A percentile compares a stretch with the other conserved stretches of the same genome.
Evolutionary conservation across 2,113 vertebrate species (phyloP).

Genomic region (Agapornis roseicollis): DNA sequence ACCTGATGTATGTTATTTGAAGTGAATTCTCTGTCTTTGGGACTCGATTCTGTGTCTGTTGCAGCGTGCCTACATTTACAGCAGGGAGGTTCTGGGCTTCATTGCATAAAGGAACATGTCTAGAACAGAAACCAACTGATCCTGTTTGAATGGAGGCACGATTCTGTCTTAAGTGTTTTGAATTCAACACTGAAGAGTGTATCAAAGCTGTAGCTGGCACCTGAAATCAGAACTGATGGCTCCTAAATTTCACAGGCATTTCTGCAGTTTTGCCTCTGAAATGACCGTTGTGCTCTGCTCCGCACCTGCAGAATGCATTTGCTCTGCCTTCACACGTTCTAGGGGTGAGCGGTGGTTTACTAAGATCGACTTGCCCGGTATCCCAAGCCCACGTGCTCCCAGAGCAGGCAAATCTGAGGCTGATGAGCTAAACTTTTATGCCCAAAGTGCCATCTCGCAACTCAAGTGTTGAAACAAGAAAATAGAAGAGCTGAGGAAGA

Average conservation of each 20-base stretch:
- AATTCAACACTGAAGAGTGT: neutral
- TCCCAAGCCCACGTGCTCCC: accelerated
- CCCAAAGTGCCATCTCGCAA: neutral
- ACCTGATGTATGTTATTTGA: neutral
- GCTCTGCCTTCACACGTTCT: neutral
- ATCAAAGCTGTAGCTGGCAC: neutral
- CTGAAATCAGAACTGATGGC: neutral
- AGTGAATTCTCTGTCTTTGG: neutral
- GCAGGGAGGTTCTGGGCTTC: neutral
- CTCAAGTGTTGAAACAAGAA: neutral
- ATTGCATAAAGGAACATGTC: accelerated
- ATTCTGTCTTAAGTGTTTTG: neutral
- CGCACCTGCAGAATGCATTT: neutral
- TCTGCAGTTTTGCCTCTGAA: neutral
- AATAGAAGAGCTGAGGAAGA: neutral
- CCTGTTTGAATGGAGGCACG: neutral
- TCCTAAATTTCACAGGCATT: neutral
- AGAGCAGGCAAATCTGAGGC: neutral
- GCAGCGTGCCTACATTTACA: neutral
- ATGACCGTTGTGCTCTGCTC: accelerated
- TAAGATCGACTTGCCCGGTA: accelerated
- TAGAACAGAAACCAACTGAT: neutral
- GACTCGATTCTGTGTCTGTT: neutral
- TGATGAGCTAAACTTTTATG: neutral
- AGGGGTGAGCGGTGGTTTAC: neutral